These are phyloP conservation scores for Electrophaes corylata DNA, from an alignment of 2,888 invertebrate species.

Conservation along the genomic window DNA sequence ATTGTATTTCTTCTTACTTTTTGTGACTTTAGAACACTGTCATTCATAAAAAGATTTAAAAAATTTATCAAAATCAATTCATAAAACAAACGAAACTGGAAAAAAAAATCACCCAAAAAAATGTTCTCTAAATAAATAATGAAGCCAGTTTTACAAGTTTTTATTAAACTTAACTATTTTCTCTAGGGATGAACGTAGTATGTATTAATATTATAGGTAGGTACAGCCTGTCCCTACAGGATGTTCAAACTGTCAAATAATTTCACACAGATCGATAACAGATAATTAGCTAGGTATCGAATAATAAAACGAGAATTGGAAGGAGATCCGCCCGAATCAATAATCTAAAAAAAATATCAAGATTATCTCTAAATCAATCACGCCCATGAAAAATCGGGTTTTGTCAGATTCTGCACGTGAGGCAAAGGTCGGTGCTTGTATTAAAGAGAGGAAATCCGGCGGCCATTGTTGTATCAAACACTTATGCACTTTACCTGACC, in stretches of 20 bases:
- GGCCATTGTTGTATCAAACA: conserved; percentile 75
- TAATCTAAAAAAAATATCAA: conserved; percentile 61
- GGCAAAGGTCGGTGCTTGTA: conserved; percentile 75
- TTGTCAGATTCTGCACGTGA: conserved; percentile 81
- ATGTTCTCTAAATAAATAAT: too few species aligned
- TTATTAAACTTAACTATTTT: too few species aligned
- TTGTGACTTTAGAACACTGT: too few species aligned
- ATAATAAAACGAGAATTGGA: conserved; percentile 47
- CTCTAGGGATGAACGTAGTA: too few species aligned
- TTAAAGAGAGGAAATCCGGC: conserved; percentile 83
- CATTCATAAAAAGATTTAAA: too few species aligned
- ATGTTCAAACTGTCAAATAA: conserved; percentile 1
- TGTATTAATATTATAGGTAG: too few species aligned
- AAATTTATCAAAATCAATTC: too few species aligned
- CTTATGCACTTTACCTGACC: conserved; percentile 80
- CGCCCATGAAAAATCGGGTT: conserved; percentile 79
- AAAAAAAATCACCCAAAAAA: too few species aligned
- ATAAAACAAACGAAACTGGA: too few species aligned
- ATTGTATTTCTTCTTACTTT: too few species aligned
- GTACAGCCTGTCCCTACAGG: not conserved
- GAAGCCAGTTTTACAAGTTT: too few species aligned
- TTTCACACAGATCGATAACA: conserved; percentile 28
- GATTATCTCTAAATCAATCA: conserved; percentile 81
- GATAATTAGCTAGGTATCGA: conserved; percentile 34
- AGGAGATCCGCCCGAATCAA: conserved; percentile 59